Percentiles rank a stretch among this genome's conserved stretches.
Conservation (phyloP, 2,888 invertebrate species). For the Aleiodes alternator region DNA sequence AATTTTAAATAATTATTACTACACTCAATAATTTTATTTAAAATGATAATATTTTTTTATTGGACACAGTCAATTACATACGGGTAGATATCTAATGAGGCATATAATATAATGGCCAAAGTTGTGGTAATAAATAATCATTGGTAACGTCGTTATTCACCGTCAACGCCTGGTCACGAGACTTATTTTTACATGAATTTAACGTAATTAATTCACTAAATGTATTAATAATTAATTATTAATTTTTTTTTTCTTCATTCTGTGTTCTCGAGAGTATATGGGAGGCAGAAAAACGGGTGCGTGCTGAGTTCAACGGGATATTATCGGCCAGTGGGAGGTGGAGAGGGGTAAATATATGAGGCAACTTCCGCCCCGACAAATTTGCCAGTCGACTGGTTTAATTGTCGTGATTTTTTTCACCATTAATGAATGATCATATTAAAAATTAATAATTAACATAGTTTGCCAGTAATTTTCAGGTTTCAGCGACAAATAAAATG, state of each 20-base stretch:
- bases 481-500: neutral
- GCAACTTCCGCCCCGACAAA: conserved; percentile 39
- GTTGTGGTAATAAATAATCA: conserved; percentile 70
- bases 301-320: conserved; percentile 30
- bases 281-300: conserved; percentile 2
- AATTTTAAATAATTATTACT: neutral
- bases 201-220: conserved; percentile 51
- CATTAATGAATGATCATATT: conserved; percentile 18
- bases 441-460: conserved; percentile 8
- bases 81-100: conserved; percentile 8
- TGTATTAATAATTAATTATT: conserved; percentile 26
- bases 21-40: conserved; percentile 12
- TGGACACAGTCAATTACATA: conserved; percentile 27
- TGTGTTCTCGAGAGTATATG: conserved; percentile 2
- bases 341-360: neutral
- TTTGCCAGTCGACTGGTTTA: conserved; percentile 40
- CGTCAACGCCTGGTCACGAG: conserved; percentile 57
- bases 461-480: neutral
- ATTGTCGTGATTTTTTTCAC: conserved; percentile 23
- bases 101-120: neutral
- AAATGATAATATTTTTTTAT: conserved; percentile 20
- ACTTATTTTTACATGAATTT: conserved; percentile 39
- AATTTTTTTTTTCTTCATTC: neutral
- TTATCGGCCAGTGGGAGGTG: conserved; percentile 3
- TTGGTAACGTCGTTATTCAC: conserved; percentile 60